These are phyloP conservation scores for Metridium senile DNA, from an alignment of 92 coral and sea anemone species.

Conservation along the genomic window DNA sequence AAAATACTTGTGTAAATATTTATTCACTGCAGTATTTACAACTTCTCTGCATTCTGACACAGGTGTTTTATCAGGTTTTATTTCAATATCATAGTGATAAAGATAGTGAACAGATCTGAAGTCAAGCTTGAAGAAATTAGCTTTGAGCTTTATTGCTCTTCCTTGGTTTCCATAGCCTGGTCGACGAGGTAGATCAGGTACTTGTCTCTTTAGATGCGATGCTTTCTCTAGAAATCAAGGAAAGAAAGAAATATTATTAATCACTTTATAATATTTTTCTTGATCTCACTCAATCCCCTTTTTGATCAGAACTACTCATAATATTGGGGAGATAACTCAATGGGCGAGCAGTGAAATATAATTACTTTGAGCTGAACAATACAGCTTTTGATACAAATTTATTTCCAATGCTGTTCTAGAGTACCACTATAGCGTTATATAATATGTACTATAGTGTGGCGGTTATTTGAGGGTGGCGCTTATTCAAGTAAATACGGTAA, in stretches of 20 bases:
- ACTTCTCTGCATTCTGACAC: slow-evolving; percentile 59
- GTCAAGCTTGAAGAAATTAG: slow-evolving; percentile 68
- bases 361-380: too few relatives aligned
- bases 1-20: slow-evolving; percentile 39
- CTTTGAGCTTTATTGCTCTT: slow-evolving; percentile 51
- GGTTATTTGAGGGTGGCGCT: too few relatives aligned
- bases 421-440: too few relatives aligned
- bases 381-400: too few relatives aligned
- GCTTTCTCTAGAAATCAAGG: slow-evolving; percentile 3
- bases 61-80: slow-evolving; percentile 60
- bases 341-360: too few relatives aligned
- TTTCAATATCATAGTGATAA: slow-evolving; percentile 81
- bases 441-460: too few relatives aligned
- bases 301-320: too few relatives aligned
- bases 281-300: too few relatives aligned
- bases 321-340: too few relatives aligned
- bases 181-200: slow-evolving; percentile 57
- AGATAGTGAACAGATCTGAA: slow-evolving; percentile 46
- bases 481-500: too few relatives aligned
- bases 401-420: too few relatives aligned
- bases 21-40: slow-evolving; percentile 43
- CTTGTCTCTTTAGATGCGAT: slow-evolving; percentile 35
- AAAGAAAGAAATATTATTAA: neutral
- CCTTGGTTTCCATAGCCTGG: slow-evolving; percentile 79
- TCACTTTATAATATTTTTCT: too few relatives aligned